A percentile compares a stretch with the other conserved stretches of the same genome.
These are phyloP conservation scores for Copidosoma floridanum DNA, from an alignment of 1,140 invertebrate species.

Conservation along the genomic window DNA sequence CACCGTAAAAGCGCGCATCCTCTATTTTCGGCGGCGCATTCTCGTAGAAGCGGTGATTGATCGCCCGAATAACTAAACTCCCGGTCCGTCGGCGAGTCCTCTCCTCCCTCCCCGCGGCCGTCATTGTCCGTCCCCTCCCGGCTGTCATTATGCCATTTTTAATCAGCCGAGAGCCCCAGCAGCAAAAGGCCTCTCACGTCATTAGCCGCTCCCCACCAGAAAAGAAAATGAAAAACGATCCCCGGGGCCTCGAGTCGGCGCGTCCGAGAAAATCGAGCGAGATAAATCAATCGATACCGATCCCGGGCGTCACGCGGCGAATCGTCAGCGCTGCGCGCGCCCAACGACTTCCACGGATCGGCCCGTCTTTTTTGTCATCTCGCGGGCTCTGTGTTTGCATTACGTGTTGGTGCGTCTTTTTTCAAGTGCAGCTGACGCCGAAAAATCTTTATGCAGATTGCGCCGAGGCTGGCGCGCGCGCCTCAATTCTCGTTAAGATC, in stretches of 20 bases:
- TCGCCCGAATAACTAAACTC: constrained; percentile 45
- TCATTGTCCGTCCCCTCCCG: constrained; percentile 32
- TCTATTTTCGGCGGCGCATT: too few species aligned
- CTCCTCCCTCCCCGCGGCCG: constrained; percentile 31
- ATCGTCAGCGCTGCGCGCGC: constrained; percentile 23
- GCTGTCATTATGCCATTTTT: constrained; percentile 53
- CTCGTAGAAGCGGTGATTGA: constrained; percentile 48
- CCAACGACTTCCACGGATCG: constrained; percentile 16
- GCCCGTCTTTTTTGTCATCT: neutral
- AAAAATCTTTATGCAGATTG: constrained; percentile 5
- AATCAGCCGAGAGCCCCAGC: constrained; percentile 38
- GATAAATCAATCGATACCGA: constrained; percentile 51
- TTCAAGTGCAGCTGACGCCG: constrained; percentile 3
- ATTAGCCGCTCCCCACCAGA: constrained; percentile 25
- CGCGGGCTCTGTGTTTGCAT: too few species aligned
- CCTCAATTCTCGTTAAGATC: neutral
- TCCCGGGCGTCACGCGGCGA: constrained; percentile 39
- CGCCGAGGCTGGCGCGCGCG: neutral
- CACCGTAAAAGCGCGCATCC: too few species aligned
- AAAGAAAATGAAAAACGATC: constrained; percentile 10
- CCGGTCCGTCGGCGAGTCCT: constrained; percentile 19
- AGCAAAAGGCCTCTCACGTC: constrained; percentile 29
- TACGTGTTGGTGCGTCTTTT: neutral
- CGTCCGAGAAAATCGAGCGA: constrained; percentile 34
- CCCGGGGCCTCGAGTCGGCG: constrained; percentile 21